phyloP scores from a whole-genome alignment of 1,140 invertebrate species.

The Harpegnathos saltator region DNA sequence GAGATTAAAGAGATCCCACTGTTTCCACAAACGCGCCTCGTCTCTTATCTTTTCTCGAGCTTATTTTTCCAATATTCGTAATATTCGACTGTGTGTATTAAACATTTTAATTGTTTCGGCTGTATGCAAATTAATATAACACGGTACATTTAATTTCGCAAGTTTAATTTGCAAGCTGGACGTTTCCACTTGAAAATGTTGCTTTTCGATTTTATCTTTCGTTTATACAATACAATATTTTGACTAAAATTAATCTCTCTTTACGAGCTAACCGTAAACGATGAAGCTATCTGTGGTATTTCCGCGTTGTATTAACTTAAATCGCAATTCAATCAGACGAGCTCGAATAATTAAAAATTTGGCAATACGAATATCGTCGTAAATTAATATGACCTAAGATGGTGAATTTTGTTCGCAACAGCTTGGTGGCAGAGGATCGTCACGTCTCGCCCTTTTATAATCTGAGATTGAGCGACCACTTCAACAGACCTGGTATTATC shows the following conservation, averaged over 20 bases:
- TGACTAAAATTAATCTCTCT: not conserved
- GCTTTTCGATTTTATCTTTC: not conserved
- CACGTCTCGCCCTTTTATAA: constrained; percentile 63
- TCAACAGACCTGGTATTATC: constrained; percentile 90
- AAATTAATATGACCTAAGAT: not conserved
- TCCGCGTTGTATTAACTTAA: not conserved
- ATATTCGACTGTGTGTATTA: not conserved
- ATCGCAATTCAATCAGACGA: not conserved
- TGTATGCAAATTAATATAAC: constrained; percentile 1
- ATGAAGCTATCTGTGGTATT: not conserved
- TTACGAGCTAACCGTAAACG: not conserved
- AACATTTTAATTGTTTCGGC: not conserved
- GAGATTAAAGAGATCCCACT: constrained; percentile 1
- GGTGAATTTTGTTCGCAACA: constrained; percentile 79
- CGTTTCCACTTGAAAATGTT: not conserved
- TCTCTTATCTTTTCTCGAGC: too few relatives aligned
- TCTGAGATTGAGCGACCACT: constrained; percentile 91
- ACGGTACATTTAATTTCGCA: not conserved
- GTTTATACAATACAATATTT: too few relatives aligned
- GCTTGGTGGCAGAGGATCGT: constrained; percentile 89
- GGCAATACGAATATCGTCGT: not conserved
- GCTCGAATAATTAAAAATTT: not conserved
- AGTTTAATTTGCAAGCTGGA: not conserved
- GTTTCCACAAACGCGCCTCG: not conserved
- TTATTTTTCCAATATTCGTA: not conserved